These are phyloP conservation scores for Chloroclysta siterata DNA, from an alignment of 2,888 invertebrate species.

Conservation along the genomic window DNA sequence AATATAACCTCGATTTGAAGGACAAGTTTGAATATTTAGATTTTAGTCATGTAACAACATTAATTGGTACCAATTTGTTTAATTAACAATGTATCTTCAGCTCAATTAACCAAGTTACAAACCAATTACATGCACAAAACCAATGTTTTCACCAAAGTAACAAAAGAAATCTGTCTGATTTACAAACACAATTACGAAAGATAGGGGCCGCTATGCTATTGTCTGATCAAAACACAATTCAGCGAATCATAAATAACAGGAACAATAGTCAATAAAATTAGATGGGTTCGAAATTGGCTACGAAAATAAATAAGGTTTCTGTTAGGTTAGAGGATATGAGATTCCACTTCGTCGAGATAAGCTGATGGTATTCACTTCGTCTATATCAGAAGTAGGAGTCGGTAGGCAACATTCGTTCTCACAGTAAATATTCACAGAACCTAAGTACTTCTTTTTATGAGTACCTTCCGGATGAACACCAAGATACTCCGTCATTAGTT, in stretches of 20 bases:
- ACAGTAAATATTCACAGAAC: not conserved
- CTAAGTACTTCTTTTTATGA: not conserved
- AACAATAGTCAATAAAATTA: conserved; percentile 82
- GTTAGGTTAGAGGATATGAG: conserved; percentile 55
- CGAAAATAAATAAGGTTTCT: conserved; percentile 66
- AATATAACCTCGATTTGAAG: too few relatives aligned
- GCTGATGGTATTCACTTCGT: conserved; percentile 56
- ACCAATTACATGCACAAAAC: conserved; percentile 28
- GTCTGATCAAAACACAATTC: conserved; percentile 78
- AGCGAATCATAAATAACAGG: conserved; percentile 77
- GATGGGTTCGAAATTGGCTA: conserved; percentile 67
- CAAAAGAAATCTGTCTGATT: conserved; percentile 75
- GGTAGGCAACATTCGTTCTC: conserved; percentile 28
- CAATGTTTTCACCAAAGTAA: conserved; percentile 46
- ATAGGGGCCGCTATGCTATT: conserved; percentile 69
- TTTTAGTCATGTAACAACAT: not conserved
- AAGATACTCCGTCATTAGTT: not conserved
- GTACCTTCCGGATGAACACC: not conserved
- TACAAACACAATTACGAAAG: conserved; percentile 73
- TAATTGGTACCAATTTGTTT: not conserved
- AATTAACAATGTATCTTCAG: conserved; percentile 1
- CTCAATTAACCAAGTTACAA: conserved; percentile 22
- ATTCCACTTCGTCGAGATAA: conserved; percentile 56
- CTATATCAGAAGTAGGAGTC: conserved; percentile 42
- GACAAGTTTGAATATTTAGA: too few relatives aligned